These are phyloP conservation scores for Odontothrips loti DNA, from an alignment of 2,888 invertebrate genomes.

Conservation along the genomic window DNA sequence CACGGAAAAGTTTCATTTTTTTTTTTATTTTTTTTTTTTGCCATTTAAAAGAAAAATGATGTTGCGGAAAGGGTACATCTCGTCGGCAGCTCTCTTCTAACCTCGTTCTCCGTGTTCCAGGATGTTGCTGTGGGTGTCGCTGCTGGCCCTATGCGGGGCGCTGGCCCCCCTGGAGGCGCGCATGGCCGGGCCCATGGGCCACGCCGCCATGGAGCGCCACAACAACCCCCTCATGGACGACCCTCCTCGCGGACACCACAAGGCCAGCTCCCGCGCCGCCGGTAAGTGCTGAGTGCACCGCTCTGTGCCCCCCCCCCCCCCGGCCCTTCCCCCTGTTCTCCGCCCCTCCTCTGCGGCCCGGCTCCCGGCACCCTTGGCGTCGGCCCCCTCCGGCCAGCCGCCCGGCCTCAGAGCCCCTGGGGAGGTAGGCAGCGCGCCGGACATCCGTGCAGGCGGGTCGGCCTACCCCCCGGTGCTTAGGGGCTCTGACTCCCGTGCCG, in stretches of 20 bases:
- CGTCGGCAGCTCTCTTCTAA: no score
- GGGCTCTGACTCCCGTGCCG: no score
- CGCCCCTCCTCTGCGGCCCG: no score
- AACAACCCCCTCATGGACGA: constrained; percentile 6
- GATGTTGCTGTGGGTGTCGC: not conserved
- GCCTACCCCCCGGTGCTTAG: not conserved
- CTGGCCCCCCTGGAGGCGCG: not conserved
- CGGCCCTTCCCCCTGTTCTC: no score
- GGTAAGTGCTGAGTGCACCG: not conserved
- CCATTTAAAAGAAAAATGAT: no score
- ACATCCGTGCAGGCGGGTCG: not conserved
- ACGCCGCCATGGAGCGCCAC: not conserved
- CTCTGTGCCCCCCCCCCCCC: no score
- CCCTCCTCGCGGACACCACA: not conserved
- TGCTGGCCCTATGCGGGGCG: not conserved
- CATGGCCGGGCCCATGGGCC: not conserved
- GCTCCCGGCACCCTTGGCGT: not conserved
- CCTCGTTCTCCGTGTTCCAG: no score
- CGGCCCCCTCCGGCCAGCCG: not conserved
- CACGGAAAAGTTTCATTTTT: no score
- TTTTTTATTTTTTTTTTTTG: no score
- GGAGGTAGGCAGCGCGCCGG: not conserved
- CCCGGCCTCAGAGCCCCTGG: not conserved
- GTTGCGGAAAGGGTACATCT: no score
- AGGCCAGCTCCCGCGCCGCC: not conserved